phyloP scores from a whole-genome alignment of 1,140 invertebrate species.

The Nautilus pompilius region DNA sequence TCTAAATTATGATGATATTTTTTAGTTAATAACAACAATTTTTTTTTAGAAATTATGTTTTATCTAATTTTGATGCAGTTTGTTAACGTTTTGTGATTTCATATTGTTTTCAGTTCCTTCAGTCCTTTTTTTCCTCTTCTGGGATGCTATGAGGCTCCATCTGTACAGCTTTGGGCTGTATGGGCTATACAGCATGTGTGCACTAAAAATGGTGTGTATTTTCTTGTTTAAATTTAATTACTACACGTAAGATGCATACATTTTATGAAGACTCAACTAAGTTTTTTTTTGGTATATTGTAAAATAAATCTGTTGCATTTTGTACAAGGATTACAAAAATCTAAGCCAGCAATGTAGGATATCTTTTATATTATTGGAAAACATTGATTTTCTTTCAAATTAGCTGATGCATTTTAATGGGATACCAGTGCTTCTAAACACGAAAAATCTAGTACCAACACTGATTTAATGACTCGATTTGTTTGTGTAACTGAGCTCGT shows the following conservation, averaged over 20 bases:
- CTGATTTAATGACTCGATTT: no score
- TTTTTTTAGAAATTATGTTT: background rate
- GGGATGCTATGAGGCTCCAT: constrained; percentile 60
- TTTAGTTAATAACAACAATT: no score
- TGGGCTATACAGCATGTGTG: constrained; percentile 84
- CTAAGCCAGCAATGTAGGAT: background rate
- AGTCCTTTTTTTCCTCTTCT: constrained; percentile 74
- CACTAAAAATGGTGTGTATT: constrained; percentile 64
- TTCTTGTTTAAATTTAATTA: background rate
- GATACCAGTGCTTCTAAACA: no score
- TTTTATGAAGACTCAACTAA: background rate
- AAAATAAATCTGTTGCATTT: background rate
- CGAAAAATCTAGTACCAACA: no score
- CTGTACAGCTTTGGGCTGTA: constrained; percentile 77
- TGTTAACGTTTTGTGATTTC: no score
- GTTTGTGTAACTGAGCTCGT: no score
- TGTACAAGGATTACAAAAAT: background rate
- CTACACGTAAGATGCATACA: background rate
- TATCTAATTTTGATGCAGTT: background rate
- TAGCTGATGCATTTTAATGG: no score
- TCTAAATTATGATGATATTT: no score
- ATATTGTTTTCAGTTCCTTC: constrained; percentile 61
- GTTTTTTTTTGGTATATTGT: background rate
- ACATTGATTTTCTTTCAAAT: background rate
- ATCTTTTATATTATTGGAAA: background rate